Base-by-base conservation (phyloP, 2,888 invertebrate genomes). In the Hirtodrosophila trivittata region DNA sequence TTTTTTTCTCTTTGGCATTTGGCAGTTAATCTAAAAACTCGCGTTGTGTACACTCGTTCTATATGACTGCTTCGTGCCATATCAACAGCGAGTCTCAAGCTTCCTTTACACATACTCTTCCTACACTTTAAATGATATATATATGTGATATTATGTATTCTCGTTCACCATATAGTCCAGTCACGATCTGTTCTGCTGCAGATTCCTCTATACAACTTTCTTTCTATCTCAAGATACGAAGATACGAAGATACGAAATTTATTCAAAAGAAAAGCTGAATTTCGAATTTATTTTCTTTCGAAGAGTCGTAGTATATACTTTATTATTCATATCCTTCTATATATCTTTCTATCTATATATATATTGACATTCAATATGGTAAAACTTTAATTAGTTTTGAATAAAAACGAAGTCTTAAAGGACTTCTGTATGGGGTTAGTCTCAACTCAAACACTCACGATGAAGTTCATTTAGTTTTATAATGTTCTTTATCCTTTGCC, bases 1-100 rank as follows among this genome's bases (percentile, higher is more conserved):
- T 10, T 18, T 30, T 16, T 39, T 25, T 41, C 6, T 9, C n/a
- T 30, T 7, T 30, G 33, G 13, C 33, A 37, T 14, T 46, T 45
- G 66, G 72, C 83, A 82, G 83, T 83, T 82, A 83, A 85, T 82
- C 83, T 77, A 66, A 68, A 69, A 78, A 85, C 72, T 65, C 59
- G 26, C 69, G 30, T 35, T 57, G 33, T 62, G 30, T 47, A 39
- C 42, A 52, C 52, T 37, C 13, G 4, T 2, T 35, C 54, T 63
- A 65, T 68, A 78, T 75, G 75, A 66, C 58, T 63, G 54, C 56
- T 77, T 63, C 65, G 71, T 80, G 83, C 64, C 72, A 72, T 77
- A 73, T 81, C 75, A 77, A 81, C 56, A 59, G 49, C 67, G 66
- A 77, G 55, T 72, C 72, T 75, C 60, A 47, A 63, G 51, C 28